Evolutionary conservation across 2,797 vertebrate genomes (phyloP), one percentile per base, ranked within the genome.

Genomic region (Limosa lapponica): DNA sequence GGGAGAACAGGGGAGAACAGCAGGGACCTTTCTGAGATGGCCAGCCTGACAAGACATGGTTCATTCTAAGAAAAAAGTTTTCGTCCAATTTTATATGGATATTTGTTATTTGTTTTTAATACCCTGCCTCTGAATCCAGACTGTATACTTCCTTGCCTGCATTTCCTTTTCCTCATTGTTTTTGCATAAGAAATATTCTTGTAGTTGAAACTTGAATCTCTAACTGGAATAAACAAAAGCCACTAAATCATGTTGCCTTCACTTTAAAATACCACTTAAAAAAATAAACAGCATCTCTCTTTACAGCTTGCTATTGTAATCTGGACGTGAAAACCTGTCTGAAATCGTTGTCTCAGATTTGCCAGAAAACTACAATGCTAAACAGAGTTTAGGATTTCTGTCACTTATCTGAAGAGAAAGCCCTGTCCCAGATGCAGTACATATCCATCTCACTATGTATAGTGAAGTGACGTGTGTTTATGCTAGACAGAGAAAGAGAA

Each of bases 341-440:
- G 59, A 90, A 89, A 77, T 43, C 24, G 11, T 90, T 86, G 67
- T 62, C 48, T 57, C 39, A 64, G 51, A 65, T 83, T 58, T 94
- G 6, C 16, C 44, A 83, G 65, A 73, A 90, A 93, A 80, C 23
- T 61, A 4, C 7, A 49, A 1, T 80, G 88, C 59, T 84, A 55
- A 89, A 75, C 12, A 90, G 20, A 88, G 10, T 3, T 91, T 84
- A 57, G 23, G n/a, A 81, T 80, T 95, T 93, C 80, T 95, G 66
- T 82, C 71, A 85, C 30, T 91, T 43, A 36, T 48, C 72, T 83
- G 41, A 48, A 80, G 27, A 89, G 64, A 79, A 93, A 92, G 3
- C 14, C n/a, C 82, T 77, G 28, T 71, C 30, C 72, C 58, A 83
- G 30, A 48, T 77, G 28, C 16, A 62, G 24, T 49, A 17, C 10